phyloP scores from a whole-genome alignment of 2,113 vertebrate species.

The Pardalotus punctatus region DNA sequence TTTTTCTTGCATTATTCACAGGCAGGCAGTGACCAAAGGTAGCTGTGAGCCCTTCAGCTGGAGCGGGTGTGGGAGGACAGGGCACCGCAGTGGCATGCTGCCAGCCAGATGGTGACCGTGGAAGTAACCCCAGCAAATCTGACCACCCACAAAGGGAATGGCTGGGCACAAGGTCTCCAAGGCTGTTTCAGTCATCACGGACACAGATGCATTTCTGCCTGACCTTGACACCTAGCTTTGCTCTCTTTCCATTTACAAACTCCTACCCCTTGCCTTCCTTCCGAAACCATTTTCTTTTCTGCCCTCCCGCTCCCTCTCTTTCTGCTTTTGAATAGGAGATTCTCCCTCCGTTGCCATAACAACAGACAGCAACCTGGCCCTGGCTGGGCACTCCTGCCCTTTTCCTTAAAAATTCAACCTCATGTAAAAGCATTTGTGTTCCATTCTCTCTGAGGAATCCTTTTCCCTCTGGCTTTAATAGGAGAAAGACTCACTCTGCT shows the following conservation, averaged over 20 bases:
- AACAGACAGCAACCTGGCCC: conserved; percentile 30
- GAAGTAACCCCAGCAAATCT: neutral
- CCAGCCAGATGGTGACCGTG: neutral
- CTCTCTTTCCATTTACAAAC: neutral
- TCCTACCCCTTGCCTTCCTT: neutral
- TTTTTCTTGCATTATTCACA: neutral
- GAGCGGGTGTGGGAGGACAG: neutral
- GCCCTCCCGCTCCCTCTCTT: neutral
- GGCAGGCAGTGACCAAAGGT: neutral
- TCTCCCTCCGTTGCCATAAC: conserved; percentile 36
- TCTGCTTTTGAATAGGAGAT: neutral
- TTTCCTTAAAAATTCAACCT: conserved; percentile 39
- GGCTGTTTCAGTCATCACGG: neutral
- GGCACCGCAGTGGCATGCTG: accelerated
- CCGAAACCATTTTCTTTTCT: neutral
- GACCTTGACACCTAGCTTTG: neutral
- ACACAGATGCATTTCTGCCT: neutral
- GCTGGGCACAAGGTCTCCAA: neutral
- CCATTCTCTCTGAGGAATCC: neutral
- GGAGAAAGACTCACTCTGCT: neutral
- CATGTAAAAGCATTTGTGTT: neutral
- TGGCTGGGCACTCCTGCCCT: conserved; percentile 21
- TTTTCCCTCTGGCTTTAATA: neutral
- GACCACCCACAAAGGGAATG: neutral
- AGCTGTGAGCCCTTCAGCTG: neutral